Base-by-base conservation (phyloP, 2,113 vertebrate genomes). In the Equus quagga region DNA sequence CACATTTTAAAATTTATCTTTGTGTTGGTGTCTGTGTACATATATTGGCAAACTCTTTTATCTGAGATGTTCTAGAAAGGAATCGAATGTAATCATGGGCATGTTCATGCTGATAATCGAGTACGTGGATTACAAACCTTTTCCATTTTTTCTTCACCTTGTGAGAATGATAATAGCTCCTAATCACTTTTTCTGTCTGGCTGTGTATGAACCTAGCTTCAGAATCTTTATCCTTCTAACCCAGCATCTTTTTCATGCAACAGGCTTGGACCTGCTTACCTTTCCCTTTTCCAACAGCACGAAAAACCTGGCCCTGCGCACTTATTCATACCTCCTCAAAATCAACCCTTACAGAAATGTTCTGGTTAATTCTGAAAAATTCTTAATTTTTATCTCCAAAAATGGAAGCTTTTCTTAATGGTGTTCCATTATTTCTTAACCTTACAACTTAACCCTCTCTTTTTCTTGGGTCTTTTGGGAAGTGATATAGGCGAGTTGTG, bases 141-240 rank as follows among this genome's bases (percentile, higher is more conserved):
- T 87, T 88, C 54, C 33, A 33, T 83, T 97, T 98, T 14, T 13
- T 84, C 36, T 96, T 98, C 96, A 98, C 96, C 94, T 98, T 82
- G 15, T 36, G 26, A 83, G 24, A 73, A 31, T 96, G 60, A 76
- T 21, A 2, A 97, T 97, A 97, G 88, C 85, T 96, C 95, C 92
- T 96, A 97, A 97, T 98, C 95, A 97, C 75, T 92, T 9, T 83
- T 97, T 95, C 92, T 92, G 4, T 92, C 28, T 70, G 56, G 78
- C 94, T 84, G 17, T 93, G 94, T 97, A 79, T 70, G n/a, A 79
- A 96, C 26, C 36, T 96, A 98, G 82, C 93, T 95, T 94, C 19
- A 0, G 69, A 73, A 72, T 93, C 81, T 92, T 36, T 56, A 49
- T n/a, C 12, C 24, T 85, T 56, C 58, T 86, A 24, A 17, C 28